These are phyloP conservation scores for Caerostris extrusa DNA, from an alignment of 1,140 invertebrate species.

Conservation along the genomic window DNA sequence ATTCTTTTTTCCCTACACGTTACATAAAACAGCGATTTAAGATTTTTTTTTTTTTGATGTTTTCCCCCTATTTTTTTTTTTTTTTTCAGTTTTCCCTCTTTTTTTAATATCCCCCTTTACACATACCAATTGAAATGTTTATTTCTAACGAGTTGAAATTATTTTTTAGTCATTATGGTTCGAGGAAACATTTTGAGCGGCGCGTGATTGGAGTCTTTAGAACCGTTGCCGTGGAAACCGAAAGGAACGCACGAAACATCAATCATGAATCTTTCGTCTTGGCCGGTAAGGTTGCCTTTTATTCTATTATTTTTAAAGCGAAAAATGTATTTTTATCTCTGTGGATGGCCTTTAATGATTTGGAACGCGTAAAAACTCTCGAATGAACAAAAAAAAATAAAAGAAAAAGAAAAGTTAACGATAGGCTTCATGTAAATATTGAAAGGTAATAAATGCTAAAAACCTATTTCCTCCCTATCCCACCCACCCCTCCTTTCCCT, in stretches of 20 bases:
- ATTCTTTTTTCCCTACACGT: too few relatives aligned
- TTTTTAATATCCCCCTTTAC: neutral
- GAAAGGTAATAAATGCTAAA: conserved; percentile 76
- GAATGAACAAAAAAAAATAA: neutral
- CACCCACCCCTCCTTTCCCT: neutral
- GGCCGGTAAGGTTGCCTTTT: conserved; percentile 59
- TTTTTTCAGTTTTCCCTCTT: neutral
- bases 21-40: too few relatives aligned
- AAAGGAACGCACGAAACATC: conserved; percentile 70
- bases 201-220: conserved; percentile 66
- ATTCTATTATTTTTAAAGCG: conserved; percentile 56
- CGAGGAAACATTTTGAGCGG: conserved; percentile 63
- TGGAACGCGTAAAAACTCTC: conserved; percentile 48
- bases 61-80: neutral
- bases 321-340: conserved; percentile 67
- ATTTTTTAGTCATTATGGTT: conserved; percentile 69
- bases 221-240: conserved; percentile 57
- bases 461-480: conserved; percentile 49
- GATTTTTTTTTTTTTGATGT: too few relatives aligned
- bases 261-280: conserved; percentile 67
- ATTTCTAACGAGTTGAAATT: conserved; percentile 58
- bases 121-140: conserved; percentile 35
- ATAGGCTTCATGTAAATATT: conserved; percentile 71
- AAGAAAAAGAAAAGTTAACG: conserved; percentile 66
- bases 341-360: conserved; percentile 50